Conservation (phyloP, 2,888 invertebrate species). For the Drosophila affinis region DNA sequence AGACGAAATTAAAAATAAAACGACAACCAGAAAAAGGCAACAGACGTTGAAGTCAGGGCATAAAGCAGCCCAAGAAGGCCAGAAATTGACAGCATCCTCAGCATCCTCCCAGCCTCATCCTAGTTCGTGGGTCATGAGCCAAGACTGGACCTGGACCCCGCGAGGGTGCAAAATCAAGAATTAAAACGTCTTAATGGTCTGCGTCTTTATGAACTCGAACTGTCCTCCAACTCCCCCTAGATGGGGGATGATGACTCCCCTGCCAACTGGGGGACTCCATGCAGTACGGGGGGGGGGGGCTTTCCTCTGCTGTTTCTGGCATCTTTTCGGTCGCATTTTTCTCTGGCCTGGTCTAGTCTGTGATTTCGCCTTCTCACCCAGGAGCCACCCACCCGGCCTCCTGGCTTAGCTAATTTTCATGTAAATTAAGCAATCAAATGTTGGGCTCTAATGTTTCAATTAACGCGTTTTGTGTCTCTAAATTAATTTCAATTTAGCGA, state of each 20-base stretch:
- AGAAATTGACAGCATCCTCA: conserved; percentile 63
- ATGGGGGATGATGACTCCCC: conserved; percentile 21
- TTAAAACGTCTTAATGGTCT: conserved; percentile 78
- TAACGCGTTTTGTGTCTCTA: conserved; percentile 70
- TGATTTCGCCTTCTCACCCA: conserved; percentile 45
- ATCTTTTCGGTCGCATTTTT: conserved; percentile 7
- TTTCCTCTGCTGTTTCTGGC: conserved; percentile 13
- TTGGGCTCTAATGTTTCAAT: conserved; percentile 81
- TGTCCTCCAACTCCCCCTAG: conserved; percentile 4
- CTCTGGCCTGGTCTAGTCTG: conserved; percentile 16
- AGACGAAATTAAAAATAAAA: conserved; percentile 42
- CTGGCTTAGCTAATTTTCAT: conserved; percentile 81
- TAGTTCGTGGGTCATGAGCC: conserved; percentile 39
- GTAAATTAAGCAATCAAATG: conserved; percentile 83
- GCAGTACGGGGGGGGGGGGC: neutral
- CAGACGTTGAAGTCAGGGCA: conserved; percentile 52
- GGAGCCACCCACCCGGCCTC: neutral
- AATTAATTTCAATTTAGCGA: conserved; percentile 61
- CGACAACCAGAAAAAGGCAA: conserved; percentile 24
- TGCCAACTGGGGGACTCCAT: conserved; percentile 12
- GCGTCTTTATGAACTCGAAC: conserved; percentile 64
- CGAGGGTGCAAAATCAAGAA: conserved; percentile 79
- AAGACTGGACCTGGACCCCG: conserved; percentile 9
- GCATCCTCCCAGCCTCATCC: neutral
- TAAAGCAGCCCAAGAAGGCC: conserved; percentile 43